Percentiles rank a stretch among this genome's conserved stretches.
Conservation (phyloP, 92 coral and sea anemone genomes). For the Epizoanthus fatuus region DNA sequence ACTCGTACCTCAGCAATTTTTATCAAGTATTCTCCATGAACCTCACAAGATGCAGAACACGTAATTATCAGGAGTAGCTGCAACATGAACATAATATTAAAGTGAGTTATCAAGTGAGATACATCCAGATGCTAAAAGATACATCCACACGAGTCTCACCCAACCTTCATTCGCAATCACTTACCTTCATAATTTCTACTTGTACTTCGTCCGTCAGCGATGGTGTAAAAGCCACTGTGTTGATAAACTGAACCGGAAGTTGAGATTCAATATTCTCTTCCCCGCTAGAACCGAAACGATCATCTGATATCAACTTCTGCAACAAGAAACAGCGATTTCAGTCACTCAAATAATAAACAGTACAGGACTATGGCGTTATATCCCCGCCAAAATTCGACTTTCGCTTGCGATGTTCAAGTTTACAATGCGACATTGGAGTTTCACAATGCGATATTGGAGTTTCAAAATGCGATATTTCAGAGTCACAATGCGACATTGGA, state of each 20-base stretch:
- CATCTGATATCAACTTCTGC: constrained; percentile 98
- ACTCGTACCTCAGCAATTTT: constrained; percentile 95
- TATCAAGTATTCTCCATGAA: constrained; percentile 98
- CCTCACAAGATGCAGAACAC: constrained; percentile 99
- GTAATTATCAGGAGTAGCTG: constrained; percentile 97
- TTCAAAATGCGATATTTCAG: too few relatives aligned
- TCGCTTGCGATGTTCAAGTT: too few relatives aligned
- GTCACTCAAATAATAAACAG: too few relatives aligned
- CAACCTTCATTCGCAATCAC: not conserved
- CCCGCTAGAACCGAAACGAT: constrained; percentile 95
- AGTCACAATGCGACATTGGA: too few relatives aligned
- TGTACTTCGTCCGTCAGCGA: constrained; percentile 98
- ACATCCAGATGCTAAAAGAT: not conserved
- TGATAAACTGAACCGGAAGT: constrained; percentile 98
- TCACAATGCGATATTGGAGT: too few relatives aligned
- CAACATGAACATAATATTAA: not conserved
- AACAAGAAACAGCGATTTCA: not conserved
- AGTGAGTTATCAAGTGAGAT: not conserved
- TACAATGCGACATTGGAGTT: too few relatives aligned
- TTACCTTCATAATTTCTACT: constrained; percentile 98
- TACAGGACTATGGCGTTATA: too few relatives aligned
- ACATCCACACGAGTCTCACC: not conserved
- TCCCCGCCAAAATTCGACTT: too few relatives aligned
- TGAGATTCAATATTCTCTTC: constrained; percentile 95
- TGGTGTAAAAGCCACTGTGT: constrained; percentile 97